Conservation (phyloP, 2,113 vertebrate genomes). For the Pseudorhombus dupliciocellatus region DNA sequence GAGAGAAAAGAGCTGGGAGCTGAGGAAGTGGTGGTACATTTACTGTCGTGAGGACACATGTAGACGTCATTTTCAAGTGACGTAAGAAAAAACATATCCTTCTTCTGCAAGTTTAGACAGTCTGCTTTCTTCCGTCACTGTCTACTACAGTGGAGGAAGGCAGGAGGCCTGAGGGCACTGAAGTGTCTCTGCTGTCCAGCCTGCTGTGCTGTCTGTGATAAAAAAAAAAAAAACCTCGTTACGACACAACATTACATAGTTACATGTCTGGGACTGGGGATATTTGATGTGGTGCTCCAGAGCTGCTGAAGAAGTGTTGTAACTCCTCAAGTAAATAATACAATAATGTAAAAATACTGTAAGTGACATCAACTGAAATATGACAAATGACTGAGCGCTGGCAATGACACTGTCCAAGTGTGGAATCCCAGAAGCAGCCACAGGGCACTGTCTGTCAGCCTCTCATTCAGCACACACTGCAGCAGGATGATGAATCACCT, state of each 20-base stretch:
- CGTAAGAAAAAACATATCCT: neutral
- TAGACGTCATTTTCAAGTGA: neutral
- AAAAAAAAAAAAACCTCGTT: constrained; percentile 20
- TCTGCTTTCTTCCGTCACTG: neutral
- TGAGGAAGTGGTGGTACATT: constrained; percentile 7
- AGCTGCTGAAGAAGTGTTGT: constrained; percentile 7
- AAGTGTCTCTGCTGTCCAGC: neutral
- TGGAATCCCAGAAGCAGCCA: neutral
- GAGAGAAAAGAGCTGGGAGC: constrained; percentile 7
- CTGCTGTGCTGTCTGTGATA: neutral
- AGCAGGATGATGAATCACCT: constrained; percentile 35
- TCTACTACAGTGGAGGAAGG: neutral
- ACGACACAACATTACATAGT: constrained; percentile 26
- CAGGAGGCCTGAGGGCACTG: neutral
- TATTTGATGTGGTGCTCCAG: constrained; percentile 20
- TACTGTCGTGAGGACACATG: neutral
- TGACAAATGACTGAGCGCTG: neutral
- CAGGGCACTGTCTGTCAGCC: neutral
- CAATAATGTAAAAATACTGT: neutral
- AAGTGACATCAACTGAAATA: neutral
- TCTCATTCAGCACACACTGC: neutral
- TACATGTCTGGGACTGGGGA: constrained; percentile 38
- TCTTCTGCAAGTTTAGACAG: neutral
- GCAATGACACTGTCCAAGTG: neutral
- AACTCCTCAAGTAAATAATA: neutral